Evolutionary conservation across 1,140 invertebrate genomes (phyloP), one percentile per base, ranked within the genome.

Genomic region (Drosophila mojavensis): DNA sequence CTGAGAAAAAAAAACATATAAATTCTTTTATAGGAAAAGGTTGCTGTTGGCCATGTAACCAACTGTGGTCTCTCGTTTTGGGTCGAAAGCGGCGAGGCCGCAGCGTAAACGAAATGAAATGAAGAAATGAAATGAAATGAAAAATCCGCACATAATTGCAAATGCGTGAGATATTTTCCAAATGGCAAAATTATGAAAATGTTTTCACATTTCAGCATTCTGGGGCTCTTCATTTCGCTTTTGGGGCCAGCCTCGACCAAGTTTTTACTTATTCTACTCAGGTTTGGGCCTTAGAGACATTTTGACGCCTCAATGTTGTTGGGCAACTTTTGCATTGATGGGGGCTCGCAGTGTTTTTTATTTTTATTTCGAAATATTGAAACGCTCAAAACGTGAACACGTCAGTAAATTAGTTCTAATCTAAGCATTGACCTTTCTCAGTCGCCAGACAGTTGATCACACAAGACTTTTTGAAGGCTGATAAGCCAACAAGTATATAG

Each of bases 101-200:
- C 11, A 64, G 71, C 66, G 56, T 63, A 70, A 85, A 75, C 72
- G 79, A 88, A 86, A 74, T 67, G 68, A 58, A 67, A 67, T 62
- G 61, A 33, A 7, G 70, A 64, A 70, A 74, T 61, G 60, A 76
- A 73, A 72, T 76, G 56, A 76, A 73, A 75, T 86, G 79, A 89
- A 80, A 88, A 89, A 88, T 88, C 80, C 77, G 65, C 84, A 84
- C 83, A 88, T 89, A 88, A 88, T 88, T 88, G 84, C 80, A 84
- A 88, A 89, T 78, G 83, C 83, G 83, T 88, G 83, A 89, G 84
- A 89, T 89, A 78, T 82, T 88, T 88, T 76, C 73, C 84, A 88
- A 88, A 88, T 89, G 84, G 69, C 26, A 15, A 84, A 89, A 84
- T 88, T 88, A 88, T 89, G 80, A 88, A 88, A 84, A 77, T 67